Conservation (phyloP, 2,113 vertebrate genomes). For the Cyprinodon brontotheroides region DNA sequence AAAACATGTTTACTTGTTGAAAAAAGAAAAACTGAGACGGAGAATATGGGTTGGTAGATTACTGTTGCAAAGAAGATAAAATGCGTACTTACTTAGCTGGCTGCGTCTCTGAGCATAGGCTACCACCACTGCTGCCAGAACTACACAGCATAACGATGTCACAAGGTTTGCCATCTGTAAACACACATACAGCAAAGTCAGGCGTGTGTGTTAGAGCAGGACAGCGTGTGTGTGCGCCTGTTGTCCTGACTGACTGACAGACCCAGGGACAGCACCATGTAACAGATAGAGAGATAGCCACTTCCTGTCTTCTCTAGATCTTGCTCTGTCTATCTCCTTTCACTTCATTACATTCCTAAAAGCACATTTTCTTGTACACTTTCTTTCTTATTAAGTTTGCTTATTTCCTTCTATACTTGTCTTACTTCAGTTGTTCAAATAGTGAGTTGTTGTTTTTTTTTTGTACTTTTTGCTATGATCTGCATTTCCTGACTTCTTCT, state of each 20-base stretch:
- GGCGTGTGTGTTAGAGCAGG: conserved; percentile 46
- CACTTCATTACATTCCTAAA: conserved; percentile 14
- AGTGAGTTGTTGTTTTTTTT: conserved; percentile 4
- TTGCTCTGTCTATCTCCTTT: conserved; percentile 36
- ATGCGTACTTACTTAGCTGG: conserved; percentile 89
- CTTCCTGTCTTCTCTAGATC: conserved; percentile 54
- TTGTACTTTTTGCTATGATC: conserved; percentile 19
- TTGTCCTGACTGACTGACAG: conserved; percentile 61
- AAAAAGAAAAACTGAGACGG: not conserved
- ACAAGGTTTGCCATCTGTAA: conserved; percentile 94
- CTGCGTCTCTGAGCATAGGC: conserved; percentile 92
- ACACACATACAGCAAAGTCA: conserved; percentile 72
- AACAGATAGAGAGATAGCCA: conserved; percentile 59
- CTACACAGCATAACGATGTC: conserved; percentile 90
- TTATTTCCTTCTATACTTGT: conserved; percentile 22
- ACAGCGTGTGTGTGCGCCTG: conserved; percentile 45
- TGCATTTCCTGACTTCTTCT: conserved; percentile 11
- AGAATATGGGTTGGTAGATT: not conserved
- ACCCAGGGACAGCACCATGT: conserved; percentile 58
- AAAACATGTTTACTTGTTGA: not conserved
- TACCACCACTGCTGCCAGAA: conserved; percentile 87
- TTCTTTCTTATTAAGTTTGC: conserved; percentile 13
- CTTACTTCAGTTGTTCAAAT: conserved; percentile 25
- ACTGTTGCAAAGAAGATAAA: conserved; percentile 15
- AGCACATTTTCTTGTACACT: conserved; percentile 27